These are phyloP conservation scores for Phrynocephalus vlangalii DNA, from an alignment of 2,797 vertebrate genomes.

Conservation along the genomic window DNA sequence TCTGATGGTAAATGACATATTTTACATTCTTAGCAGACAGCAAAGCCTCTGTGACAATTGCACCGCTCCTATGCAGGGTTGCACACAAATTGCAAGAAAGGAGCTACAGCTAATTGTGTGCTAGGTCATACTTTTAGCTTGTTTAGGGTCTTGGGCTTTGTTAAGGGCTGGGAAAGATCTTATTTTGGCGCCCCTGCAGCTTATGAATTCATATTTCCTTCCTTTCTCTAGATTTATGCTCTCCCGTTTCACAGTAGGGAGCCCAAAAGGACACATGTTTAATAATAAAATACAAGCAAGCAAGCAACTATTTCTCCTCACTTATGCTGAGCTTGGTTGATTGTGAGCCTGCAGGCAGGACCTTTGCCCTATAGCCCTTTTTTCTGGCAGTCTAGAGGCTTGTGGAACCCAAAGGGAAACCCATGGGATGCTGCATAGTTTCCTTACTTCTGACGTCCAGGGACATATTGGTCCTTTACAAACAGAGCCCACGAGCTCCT, in stretches of 20 bases:
- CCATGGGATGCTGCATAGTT: neutral
- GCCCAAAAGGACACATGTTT: neutral
- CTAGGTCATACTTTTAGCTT: neutral
- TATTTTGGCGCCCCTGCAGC: neutral
- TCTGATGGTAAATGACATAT: neutral
- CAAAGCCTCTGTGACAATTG: neutral
- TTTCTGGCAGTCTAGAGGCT: neutral
- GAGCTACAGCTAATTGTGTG: neutral
- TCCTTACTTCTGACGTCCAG: too few relatives aligned
- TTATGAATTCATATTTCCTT: neutral
- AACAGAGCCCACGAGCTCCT: neutral
- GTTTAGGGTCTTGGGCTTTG: neutral
- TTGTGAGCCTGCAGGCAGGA: neutral
- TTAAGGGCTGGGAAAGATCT: neutral
- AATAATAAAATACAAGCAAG: neutral
- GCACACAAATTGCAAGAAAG: neutral
- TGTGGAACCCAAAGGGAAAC: neutral
- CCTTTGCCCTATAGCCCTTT: neutral
- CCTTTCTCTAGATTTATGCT: neutral
- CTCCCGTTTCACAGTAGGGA: too few relatives aligned
- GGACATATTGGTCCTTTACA: neutral
- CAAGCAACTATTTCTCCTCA: too few relatives aligned
- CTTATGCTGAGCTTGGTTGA: neutral
- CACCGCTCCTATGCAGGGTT: neutral
- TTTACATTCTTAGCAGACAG: conserved; percentile 1